Percentiles rank a stretch among this genome's conserved stretches.
Conservation (phyloP, 2,113 vertebrate species). For the Gallinago paraguaiae region DNA sequence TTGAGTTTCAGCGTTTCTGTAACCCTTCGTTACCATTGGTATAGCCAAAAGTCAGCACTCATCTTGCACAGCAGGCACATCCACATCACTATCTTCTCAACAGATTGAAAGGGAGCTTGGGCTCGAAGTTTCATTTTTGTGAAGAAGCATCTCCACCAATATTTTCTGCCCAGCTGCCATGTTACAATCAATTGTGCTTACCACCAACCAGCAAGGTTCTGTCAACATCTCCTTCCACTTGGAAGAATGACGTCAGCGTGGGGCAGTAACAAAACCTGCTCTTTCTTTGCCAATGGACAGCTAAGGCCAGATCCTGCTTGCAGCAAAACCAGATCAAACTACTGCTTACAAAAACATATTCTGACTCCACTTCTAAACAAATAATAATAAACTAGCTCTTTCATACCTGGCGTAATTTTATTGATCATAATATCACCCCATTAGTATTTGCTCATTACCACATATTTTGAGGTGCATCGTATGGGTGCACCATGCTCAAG, state of each 20-base stretch:
- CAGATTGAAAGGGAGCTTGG: neutral
- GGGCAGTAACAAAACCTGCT: neutral
- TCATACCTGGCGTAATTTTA: neutral
- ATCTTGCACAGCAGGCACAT: neutral
- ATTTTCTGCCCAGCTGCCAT: neutral
- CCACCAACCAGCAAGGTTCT: neutral
- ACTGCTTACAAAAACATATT: neutral
- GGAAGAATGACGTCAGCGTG: neutral
- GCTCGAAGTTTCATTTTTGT: neutral
- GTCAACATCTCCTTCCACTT: neutral
- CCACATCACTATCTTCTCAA: neutral
- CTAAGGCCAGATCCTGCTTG: neutral
- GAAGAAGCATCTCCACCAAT: neutral
- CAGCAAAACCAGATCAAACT: neutral
- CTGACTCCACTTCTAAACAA: neutral
- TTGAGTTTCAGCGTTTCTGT: slow-evolving; percentile 48
- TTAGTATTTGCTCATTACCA: neutral
- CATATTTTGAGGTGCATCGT: neutral
- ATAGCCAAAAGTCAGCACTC: neutral
- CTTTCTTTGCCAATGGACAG: neutral
- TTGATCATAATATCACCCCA: neutral
- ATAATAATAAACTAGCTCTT: neutral
- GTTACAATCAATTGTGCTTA: neutral
- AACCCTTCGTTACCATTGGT: slow-evolving; percentile 64
- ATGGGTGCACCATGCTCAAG: neutral